Conservation (phyloP, 2,797 vertebrate genomes). For the Thalassophryne amazonica region DNA sequence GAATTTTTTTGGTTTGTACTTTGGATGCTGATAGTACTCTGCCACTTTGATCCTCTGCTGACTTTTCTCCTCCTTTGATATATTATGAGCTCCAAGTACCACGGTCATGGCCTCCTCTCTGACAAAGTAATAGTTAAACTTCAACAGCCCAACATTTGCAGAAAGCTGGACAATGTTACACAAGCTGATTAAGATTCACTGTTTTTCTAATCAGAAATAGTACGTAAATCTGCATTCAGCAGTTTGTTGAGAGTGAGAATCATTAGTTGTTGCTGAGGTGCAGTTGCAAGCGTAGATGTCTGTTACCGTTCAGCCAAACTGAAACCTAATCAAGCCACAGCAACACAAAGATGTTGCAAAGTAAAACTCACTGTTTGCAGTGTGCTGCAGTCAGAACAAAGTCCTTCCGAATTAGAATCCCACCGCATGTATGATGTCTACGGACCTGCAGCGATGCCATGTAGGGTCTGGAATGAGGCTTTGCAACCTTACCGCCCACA, state of each 20-base stretch:
- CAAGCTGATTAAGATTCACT: too few species aligned
- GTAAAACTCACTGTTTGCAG: slow-evolving; percentile 50
- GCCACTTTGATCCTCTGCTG: slow-evolving; percentile 59
- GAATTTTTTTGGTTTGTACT: fast-evolving
- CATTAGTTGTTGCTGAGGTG: too few species aligned
- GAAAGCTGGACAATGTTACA: too few species aligned
- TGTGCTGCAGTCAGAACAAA: slow-evolving; percentile 74
- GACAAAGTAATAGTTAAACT: neutral
- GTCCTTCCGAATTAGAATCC: slow-evolving; percentile 64
- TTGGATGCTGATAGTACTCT: slow-evolving; percentile 22
- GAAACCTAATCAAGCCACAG: too few species aligned
- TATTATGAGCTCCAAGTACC: slow-evolving; percentile 69
- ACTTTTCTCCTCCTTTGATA: slow-evolving; percentile 40
- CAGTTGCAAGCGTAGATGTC: too few species aligned
- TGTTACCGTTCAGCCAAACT: too few species aligned
- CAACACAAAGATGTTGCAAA: too few species aligned
- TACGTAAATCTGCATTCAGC: too few species aligned
- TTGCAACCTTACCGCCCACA: slow-evolving; percentile 47
- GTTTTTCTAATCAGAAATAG: too few species aligned
- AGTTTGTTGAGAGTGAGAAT: too few species aligned
- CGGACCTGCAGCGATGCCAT: slow-evolving; percentile 66
- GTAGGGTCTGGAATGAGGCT: slow-evolving; percentile 73
- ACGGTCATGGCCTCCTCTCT: neutral
- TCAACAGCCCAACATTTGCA: too few species aligned
- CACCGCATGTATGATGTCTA: slow-evolving; percentile 41